These are phyloP conservation scores for Torymus tubicola DNA, from an alignment of 2,888 invertebrate species.

Conservation along the genomic window DNA sequence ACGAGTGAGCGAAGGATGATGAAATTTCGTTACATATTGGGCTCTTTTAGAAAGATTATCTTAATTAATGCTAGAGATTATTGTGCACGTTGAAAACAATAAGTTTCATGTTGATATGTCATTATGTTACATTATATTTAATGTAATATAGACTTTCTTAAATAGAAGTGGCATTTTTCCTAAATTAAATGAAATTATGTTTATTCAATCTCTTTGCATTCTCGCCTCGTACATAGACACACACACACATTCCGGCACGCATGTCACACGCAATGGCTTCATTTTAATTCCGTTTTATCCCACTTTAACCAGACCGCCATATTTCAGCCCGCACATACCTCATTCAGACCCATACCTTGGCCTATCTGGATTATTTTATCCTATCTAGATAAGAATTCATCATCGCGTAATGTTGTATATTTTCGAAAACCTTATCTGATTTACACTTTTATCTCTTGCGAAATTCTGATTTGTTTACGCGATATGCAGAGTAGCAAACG, in stretches of 20 bases:
- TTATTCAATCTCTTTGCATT: conserved; percentile 26
- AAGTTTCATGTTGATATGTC: no score
- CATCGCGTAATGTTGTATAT: neutral
- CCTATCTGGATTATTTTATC: conserved; percentile 42
- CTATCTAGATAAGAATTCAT: conserved; percentile 34
- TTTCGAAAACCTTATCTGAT: conserved; percentile 28
- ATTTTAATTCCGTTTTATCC: conserved; percentile 37
- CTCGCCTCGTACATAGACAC: conserved; percentile 1
- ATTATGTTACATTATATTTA: no score
- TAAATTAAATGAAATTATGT: conserved; percentile 5
- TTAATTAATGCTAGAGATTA: no score
- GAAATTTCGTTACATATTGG: no score
- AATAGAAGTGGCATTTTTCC: neutral
- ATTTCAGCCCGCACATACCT: conserved; percentile 29
- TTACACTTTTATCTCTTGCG: neutral
- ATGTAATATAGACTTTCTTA: neutral
- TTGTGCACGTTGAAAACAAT: no score
- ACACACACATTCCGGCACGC: conserved; percentile 38
- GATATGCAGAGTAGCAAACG: no score
- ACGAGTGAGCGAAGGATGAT: no score
- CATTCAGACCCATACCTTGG: neutral
- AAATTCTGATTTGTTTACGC: neutral
- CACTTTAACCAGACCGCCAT: conserved; percentile 12
- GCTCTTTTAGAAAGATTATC: no score
- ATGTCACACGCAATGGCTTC: conserved; percentile 49